Conservation (phyloP, 1,140 invertebrate species). For the Mactra quadrangularis region DNA sequence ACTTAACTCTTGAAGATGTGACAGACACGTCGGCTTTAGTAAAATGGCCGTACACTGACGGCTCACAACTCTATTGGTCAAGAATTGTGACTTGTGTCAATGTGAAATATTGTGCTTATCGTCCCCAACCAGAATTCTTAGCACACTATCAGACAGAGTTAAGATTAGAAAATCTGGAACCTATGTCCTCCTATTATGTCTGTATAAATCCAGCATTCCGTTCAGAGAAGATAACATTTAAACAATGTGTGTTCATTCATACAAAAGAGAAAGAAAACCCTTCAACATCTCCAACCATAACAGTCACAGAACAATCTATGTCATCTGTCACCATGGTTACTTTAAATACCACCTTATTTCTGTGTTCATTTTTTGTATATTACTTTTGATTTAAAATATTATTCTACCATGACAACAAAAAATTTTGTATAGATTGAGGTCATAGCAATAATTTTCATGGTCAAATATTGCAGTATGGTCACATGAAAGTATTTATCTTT, state of each 20-base stretch:
- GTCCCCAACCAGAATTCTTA: conserved; percentile 45
- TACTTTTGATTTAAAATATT: no score
- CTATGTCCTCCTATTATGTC: conserved; percentile 56
- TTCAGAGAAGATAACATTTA: conserved; percentile 16
- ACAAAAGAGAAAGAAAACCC: conserved; percentile 25
- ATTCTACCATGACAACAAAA: no score
- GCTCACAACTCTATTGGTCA: conserved; percentile 66
- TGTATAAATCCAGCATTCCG: conserved; percentile 62
- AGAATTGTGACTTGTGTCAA: conserved; percentile 45
- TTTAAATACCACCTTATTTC: background rate
- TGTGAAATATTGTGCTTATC: conserved; percentile 44
- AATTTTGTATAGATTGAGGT: no score
- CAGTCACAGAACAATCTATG: background rate
- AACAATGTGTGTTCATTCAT: conserved; percentile 52
- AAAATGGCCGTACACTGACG: conserved; percentile 59
- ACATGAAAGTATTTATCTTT: no score
- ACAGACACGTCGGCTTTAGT: conserved; percentile 27
- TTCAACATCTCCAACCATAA: conserved; percentile 18
- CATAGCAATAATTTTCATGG: no score
- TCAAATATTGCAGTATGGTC: no score
- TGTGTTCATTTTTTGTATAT: conserved; percentile 33
- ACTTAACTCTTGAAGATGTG: conserved; percentile 46
- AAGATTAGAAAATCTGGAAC: conserved; percentile 20
- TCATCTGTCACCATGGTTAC: background rate
- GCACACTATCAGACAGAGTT: conserved; percentile 51